Percentiles rank a stretch among this genome's conserved stretches.
Conservation (phyloP, 2,113 vertebrate species). For the Capra hircus region DNA sequence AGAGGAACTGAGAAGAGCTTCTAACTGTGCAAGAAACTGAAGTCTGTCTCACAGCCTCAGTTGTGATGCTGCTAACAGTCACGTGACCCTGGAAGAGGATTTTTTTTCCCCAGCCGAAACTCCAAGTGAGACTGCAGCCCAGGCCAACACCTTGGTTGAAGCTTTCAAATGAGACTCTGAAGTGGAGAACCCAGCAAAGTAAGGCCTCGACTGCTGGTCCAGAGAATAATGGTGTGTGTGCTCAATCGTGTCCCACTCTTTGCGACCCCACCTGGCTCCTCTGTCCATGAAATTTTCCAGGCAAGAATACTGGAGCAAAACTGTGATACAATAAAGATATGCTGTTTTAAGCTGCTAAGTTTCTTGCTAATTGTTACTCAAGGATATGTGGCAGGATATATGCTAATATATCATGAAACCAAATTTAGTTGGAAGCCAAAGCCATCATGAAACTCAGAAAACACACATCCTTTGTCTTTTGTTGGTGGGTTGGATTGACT, state of each 20-base stretch:
- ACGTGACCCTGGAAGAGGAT: rapidly evolving
- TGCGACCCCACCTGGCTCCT: neutral
- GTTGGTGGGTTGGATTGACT: neutral
- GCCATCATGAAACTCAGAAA: neutral
- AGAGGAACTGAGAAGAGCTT: neutral
- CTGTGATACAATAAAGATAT: neutral
- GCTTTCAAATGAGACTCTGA: neutral
- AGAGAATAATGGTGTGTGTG: neutral
- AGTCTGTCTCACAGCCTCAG: neutral
- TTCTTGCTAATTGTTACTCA: neutral
- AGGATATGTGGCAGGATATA: neutral
- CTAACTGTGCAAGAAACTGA: neutral
- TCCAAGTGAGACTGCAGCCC: neutral
- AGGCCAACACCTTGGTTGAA: neutral
- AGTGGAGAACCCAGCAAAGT: neutral
- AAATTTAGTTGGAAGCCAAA: neutral
- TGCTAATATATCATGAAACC: neutral
- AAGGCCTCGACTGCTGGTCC: neutral
- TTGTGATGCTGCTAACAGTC: neutral
- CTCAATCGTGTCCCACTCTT: neutral
- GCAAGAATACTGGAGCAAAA: neutral
- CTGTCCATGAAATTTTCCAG: neutral
- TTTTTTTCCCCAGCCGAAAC: rapidly evolving
- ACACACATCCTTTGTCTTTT: neutral
- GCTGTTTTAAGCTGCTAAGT: neutral